Evolutionary conservation across 30 jellyfish, hydroid and myxozoan genomes (phyloP).

Genomic region (Hydra vulgaris): DNA sequence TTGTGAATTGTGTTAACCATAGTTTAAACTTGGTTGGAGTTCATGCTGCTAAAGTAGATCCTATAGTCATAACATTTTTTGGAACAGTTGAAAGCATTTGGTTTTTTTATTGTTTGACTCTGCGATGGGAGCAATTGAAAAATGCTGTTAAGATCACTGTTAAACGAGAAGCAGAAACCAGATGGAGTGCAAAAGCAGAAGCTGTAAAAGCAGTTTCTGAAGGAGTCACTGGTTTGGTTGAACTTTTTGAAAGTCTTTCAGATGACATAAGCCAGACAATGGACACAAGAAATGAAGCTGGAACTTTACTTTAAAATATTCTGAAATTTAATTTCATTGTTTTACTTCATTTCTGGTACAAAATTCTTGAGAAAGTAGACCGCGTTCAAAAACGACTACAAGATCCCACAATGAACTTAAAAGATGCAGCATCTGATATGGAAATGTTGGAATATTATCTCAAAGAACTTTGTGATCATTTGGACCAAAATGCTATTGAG

Average conservation of each 20-base stretch:
- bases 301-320: neutral
- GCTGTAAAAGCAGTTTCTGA: neutral
- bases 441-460: neutral
- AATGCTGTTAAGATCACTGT: neutral
- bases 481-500: neutral
- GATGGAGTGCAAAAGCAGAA: neutral
- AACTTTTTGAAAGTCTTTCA: neutral
- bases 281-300: neutral
- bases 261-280: neutral
- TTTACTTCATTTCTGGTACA: neutral
- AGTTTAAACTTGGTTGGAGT: neutral
- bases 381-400: neutral
- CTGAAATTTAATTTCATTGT: neutral
- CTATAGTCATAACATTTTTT: neutral
- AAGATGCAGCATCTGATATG: neutral
- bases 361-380: neutral
- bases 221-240: neutral
- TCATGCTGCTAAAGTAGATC: neutral
- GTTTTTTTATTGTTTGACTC: neutral
- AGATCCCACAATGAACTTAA: neutral
- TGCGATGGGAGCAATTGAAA: neutral
- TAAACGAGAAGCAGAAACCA: neutral
- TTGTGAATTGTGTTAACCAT: neutral
- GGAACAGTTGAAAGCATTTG: neutral
- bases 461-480: neutral